A percentile compares a stretch with the other conserved stretches of the same genome.
phyloP scores from a whole-genome alignment of 1,140 invertebrate genomes.

The Pogonomyrmex californicus region DNA sequence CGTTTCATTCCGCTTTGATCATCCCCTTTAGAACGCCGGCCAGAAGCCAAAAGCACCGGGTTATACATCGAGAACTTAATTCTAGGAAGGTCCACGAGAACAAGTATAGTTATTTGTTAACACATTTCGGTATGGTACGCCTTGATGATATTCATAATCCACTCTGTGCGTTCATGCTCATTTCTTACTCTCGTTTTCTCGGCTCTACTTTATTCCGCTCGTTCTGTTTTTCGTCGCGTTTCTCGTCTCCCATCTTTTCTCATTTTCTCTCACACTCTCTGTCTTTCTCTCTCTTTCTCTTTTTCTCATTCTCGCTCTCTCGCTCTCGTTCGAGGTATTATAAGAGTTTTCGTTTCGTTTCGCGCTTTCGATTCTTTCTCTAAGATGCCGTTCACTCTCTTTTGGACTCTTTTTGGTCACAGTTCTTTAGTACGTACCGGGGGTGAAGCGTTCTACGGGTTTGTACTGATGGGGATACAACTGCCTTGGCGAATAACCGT shows the following conservation, averaged over 20 bases:
- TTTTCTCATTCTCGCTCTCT: constrained; percentile 19
- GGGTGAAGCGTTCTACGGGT: constrained; percentile 92
- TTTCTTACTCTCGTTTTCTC: constrained; percentile 44
- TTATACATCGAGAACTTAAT: constrained; percentile 70
- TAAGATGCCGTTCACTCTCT: constrained; percentile 61
- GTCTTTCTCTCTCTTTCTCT: constrained; percentile 1
- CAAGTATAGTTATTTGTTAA: constrained; percentile 64
- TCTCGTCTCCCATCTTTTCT: neutral
- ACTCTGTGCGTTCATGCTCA: constrained; percentile 52
- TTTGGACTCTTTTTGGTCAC: constrained; percentile 77
- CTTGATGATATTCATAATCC: constrained; percentile 49
- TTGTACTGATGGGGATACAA: constrained; percentile 95
- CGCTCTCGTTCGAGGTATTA: constrained; percentile 66
- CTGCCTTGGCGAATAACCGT: constrained; percentile 94
- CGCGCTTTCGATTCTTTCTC: constrained; percentile 71
- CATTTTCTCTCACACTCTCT: neutral
- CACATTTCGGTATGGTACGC: constrained; percentile 48
- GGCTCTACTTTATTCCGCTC: constrained; percentile 10
- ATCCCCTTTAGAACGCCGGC: constrained; percentile 2
- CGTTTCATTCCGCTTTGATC: constrained; percentile 14
- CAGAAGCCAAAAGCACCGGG: constrained; percentile 75
- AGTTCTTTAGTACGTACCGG: constrained; percentile 91
- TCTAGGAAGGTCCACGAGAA: constrained; percentile 66
- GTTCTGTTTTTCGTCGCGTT: constrained; percentile 25
- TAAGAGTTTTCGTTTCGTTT: constrained; percentile 73